Evolutionary conservation across 1,140 invertebrate genomes (phyloP), one percentile per base, ranked within the genome.

Genomic region (Pachypeltis micranthus): DNA sequence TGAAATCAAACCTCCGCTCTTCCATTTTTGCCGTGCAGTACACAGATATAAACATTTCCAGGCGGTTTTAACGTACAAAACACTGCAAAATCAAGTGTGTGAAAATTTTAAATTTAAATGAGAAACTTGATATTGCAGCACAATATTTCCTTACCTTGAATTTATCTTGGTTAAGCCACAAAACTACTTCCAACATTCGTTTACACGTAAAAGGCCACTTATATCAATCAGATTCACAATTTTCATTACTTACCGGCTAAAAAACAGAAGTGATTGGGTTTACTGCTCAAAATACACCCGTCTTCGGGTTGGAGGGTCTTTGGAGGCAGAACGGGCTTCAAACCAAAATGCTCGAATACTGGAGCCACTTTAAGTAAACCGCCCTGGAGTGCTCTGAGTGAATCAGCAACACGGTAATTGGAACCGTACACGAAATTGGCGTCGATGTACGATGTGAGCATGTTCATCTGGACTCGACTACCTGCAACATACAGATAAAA

Each of bases 401-500:
- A 61, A 44, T 77, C 73, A 1, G 80, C 77, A 55, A 74, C 66
- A 10, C 74, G 68, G 23, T 70, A 67, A 26, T 72, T 74, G 10
- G 75, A 79, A 12, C 80, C 80, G 67, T 82, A 82, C 2, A 82
- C 69, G 63, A 77, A 79, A 65, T 75, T 79, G 7, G 71, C 78
- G 62, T 82, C 80, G 3, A 82, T 70, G 63, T 72, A 74, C 2
- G 78, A 74, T 16, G 78, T 78, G 12, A 81, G 70, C 14, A 69
- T 67, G 63, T 81, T 82, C 28, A 75, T 75, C 61, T 77, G 75
- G 2, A 68, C 71, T 55, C 79, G 67, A 2, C 78, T 75, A 51
- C 80, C 79, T 81, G 69, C 23, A 57, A 57, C n/a, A 44, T 59
- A 23, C 31, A 61, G 1, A 44, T n/a, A n/a, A 25, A 16, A 29